A percentile compares a stretch with the other conserved stretches of the same genome.
These are phyloP conservation scores for Oreohelix idahoensis DNA, from an alignment of 1,140 invertebrate species.

Conservation along the genomic window DNA sequence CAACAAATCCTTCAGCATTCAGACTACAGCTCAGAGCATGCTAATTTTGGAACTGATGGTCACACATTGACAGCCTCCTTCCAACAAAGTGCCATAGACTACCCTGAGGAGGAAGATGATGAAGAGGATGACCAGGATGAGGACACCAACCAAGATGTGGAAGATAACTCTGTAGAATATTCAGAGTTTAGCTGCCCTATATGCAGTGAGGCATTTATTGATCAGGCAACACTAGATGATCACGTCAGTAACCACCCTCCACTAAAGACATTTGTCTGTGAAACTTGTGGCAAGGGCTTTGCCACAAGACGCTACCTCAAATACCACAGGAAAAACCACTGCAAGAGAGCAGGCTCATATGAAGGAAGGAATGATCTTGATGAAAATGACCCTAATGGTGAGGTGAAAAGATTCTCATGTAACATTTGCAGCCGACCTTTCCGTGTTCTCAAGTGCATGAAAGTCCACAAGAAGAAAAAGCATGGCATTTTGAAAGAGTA, in stretches of 20 bases:
- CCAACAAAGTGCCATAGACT: conserved; percentile 18
- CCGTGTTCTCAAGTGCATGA: conserved; percentile 40
- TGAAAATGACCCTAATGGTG: conserved; percentile 28
- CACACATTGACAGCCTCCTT: background rate
- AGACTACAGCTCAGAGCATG: conserved; percentile 28
- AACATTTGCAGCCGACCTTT: conserved; percentile 35
- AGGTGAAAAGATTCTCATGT: conserved; percentile 33
- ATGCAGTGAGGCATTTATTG: conserved; percentile 18
- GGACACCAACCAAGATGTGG: conserved; percentile 2
- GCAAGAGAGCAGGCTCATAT: conserved; percentile 41
- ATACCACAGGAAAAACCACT: conserved; percentile 41
- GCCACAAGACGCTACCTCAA: conserved; percentile 39
- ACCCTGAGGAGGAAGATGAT: conserved; percentile 1
- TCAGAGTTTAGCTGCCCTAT: conserved; percentile 31
- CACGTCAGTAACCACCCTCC: conserved; percentile 29
- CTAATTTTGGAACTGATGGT: conserved; percentile 7
- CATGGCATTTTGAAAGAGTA: conserved; percentile 40
- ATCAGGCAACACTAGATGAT: conserved; percentile 34
- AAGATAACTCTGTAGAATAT: conserved; percentile 14
- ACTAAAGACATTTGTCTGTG: conserved; percentile 34
- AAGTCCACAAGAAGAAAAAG: conserved; percentile 41
- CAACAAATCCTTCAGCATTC: conserved; percentile 29
- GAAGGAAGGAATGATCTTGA: conserved; percentile 31
- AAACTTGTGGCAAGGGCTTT: conserved; percentile 36
- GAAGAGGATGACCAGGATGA: conserved; percentile 21